phyloP scores from a whole-genome alignment of 2,797 vertebrate species.

The Halcyon badia region DNA sequence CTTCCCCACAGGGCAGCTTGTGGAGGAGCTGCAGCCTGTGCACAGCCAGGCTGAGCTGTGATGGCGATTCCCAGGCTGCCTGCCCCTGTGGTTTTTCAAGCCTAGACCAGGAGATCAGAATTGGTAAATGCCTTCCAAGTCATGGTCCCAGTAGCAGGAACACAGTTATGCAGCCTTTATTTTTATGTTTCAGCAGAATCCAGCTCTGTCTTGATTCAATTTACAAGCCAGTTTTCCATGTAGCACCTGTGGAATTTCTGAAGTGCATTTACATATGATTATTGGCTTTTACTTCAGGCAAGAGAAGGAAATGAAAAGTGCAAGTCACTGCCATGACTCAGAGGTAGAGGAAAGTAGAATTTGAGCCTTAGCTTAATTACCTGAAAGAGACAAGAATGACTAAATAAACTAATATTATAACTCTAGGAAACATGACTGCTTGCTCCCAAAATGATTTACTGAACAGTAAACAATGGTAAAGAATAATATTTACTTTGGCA shows the following conservation, averaged over 20 bases:
- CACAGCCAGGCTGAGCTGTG: not conserved
- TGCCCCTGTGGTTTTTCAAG: not conserved
- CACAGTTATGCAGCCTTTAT: not conserved
- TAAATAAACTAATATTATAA: not conserved
- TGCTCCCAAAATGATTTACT: not conserved
- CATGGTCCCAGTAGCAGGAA: not conserved
- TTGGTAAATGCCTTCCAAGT: not conserved
- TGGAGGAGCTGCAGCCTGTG: not conserved
- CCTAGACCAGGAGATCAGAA: not conserved
- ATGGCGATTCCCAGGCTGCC: not conserved
- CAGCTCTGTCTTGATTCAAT: not conserved
- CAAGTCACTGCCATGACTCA: constrained; percentile 11
- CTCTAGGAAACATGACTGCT: not conserved
- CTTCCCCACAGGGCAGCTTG: not conserved
- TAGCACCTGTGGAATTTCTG: not conserved
- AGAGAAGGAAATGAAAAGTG: constrained; percentile 13
- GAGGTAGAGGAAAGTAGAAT: not conserved
- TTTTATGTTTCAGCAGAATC: not conserved
- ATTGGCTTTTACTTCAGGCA: constrained; percentile 33
- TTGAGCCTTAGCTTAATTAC: not conserved
- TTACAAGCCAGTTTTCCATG: not conserved
- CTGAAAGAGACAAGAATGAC: not conserved
- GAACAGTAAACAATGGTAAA: not conserved
- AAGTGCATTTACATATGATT: not conserved
- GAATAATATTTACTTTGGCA: not conserved